Evolutionary conservation across 2,113 vertebrate species (phyloP).

Genomic region (Myiagra hebetior): DNA sequence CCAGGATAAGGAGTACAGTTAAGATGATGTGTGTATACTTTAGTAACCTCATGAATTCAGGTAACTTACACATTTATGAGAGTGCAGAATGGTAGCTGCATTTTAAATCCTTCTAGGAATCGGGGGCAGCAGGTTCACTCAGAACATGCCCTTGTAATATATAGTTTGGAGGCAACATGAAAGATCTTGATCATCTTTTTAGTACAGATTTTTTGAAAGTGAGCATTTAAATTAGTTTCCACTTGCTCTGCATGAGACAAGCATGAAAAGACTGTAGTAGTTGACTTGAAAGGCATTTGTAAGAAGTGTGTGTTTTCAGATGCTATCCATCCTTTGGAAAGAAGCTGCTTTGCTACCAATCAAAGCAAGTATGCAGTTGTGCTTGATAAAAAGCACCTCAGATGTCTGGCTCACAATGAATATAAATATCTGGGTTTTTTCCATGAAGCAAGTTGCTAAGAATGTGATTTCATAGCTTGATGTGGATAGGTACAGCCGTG

Average conservation of each 20-base stretch:
- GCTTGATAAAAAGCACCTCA: neutral
- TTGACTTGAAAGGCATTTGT: neutral
- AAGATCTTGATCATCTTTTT: neutral
- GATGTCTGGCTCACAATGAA: neutral
- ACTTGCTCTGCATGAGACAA: neutral
- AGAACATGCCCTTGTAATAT: neutral
- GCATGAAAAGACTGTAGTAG: neutral
- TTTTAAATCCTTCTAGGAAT: neutral
- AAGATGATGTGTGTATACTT: neutral
- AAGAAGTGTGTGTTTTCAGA: neutral
- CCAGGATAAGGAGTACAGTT: neutral
- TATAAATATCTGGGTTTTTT: neutral
- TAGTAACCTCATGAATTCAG: neutral
- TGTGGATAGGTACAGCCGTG: neutral
- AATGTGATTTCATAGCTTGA: neutral
- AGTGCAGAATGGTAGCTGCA: neutral
- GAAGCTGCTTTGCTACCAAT: neutral
- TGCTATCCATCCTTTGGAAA: neutral
- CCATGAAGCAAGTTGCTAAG: neutral
- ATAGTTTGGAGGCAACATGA: neutral
- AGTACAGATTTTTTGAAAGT: neutral
- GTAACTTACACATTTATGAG: neutral
- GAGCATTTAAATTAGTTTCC: neutral
- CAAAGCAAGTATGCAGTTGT: neutral
- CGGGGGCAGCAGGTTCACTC: neutral